Percentiles rank a stretch among this genome's conserved stretches.
phyloP scores from a whole-genome alignment of 2,113 vertebrate species.

The Lethenteron camtschaticum region DNA sequence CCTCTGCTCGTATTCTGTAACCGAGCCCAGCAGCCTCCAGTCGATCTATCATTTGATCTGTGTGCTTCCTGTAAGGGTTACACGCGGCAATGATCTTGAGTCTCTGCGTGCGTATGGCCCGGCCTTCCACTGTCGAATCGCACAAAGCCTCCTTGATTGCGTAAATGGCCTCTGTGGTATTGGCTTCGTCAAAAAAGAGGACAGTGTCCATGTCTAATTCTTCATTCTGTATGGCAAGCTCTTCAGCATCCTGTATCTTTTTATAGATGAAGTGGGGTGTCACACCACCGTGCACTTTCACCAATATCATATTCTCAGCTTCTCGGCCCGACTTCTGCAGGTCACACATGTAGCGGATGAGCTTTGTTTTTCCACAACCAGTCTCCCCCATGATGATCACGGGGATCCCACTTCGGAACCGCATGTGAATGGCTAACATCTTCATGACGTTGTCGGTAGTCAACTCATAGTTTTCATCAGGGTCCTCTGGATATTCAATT shows the following conservation, averaged over 20 bases:
- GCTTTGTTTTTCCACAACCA: constrained; percentile 36
- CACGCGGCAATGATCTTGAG: constrained; percentile 39
- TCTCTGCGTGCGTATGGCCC: constrained; percentile 17
- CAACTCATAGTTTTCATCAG: constrained; percentile 34
- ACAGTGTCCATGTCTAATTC: constrained; percentile 25
- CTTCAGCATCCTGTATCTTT: constrained; percentile 27
- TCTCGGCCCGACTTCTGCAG: constrained; percentile 21
- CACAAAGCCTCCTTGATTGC: constrained; percentile 41
- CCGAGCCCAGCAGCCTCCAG: constrained; percentile 35
- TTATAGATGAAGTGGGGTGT: constrained; percentile 28
- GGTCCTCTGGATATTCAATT: constrained; percentile 19
- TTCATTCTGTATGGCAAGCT: constrained; percentile 20
- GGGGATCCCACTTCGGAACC: constrained; percentile 36
- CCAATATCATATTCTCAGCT: constrained; percentile 30
- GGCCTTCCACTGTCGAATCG: constrained; percentile 26
- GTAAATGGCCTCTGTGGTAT: constrained; percentile 38
- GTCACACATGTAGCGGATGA: constrained; percentile 33
- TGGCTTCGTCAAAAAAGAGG: constrained; percentile 41
- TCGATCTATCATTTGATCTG: constrained; percentile 23
- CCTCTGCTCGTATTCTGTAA: constrained; percentile 27
- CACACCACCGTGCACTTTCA: constrained; percentile 38
- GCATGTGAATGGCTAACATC: constrained; percentile 41
- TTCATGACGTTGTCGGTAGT: constrained; percentile 44
- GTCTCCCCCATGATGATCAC: constrained; percentile 44
- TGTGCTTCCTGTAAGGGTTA: constrained; percentile 38